A percentile compares a stretch with the other conserved stretches of the same genome.
Evolutionary conservation across 2,113 vertebrate genomes (phyloP).

Genomic region (Pedionomus torquatus): DNA sequence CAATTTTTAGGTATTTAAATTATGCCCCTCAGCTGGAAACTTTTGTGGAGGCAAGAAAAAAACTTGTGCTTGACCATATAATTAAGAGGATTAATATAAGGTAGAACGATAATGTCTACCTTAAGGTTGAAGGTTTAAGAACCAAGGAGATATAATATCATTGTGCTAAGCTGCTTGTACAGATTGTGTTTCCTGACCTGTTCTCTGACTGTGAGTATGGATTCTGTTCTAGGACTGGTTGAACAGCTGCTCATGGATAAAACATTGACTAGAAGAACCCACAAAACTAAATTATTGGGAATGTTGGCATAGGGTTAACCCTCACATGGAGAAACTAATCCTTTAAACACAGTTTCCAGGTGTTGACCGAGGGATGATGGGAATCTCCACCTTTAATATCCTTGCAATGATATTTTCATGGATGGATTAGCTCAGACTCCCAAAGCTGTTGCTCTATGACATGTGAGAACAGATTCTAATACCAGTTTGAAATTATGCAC

Average conservation of each 20-base stretch:
- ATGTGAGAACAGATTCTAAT: background rate
- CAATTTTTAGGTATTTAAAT: background rate
- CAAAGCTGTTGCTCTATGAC: background rate
- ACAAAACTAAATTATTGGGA: background rate
- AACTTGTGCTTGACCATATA: background rate
- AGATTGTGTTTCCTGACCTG: background rate
- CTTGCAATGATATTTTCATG: background rate
- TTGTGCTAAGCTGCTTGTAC: background rate
- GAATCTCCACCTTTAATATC: background rate
- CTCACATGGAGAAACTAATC: background rate
- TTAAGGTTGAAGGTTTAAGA: background rate
- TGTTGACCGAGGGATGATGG: background rate
- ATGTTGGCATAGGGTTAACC: fast-evolving
- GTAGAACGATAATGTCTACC: background rate
- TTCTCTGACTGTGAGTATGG: background rate
- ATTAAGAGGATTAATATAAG: background rate
- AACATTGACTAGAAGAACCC: background rate
- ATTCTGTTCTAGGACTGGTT: background rate
- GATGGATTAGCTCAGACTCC: background rate
- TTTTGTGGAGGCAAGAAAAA: background rate
- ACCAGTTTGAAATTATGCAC: background rate
- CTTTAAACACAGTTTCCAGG: background rate
- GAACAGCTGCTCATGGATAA: background rate
- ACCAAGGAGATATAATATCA: background rate
- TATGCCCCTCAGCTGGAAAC: background rate